Base-by-base conservation (phyloP, 1,140 invertebrate genomes). In the Drosophila nannoptera region DNA sequence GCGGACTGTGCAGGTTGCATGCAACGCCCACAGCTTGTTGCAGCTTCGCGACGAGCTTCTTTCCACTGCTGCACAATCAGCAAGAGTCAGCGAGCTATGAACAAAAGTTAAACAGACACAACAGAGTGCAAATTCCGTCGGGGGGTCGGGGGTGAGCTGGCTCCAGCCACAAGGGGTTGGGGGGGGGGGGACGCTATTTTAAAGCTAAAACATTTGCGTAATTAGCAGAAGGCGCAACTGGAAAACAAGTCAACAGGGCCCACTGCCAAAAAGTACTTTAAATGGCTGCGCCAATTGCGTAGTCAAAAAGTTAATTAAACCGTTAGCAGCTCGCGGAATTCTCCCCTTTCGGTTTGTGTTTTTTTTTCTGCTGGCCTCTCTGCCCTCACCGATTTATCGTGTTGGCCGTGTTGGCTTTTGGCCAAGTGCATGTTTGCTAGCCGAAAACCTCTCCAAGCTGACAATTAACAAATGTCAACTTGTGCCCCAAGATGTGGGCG, bases 21-120 rank as follows among this genome's bases (percentile, higher is more conserved):
- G n/a, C 71, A 64, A 38, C 43, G 33, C 43, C 65, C 55, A 54
- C 43, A 67, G 40, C 60, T 40, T 59, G 50, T 45, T 55, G 40
- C 56, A 46, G 56, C 42, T 54, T 12, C n/a, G 12, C 12, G 49
- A 8, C 49, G 11, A 7, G 46, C 14, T 48, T 59, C 46, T 64
- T 71, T 69, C 35, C 69, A 64, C 69, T 74, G 31, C 49, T 53
- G 72, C 72, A 73, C 80, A 83, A 83, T 83, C 78, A 83, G 80
- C 80, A 73, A 61, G 73, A 86, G 48, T 68, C 73, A 86, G 62
- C 73, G 54, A 83, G 73, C 73, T 83, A 83, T 86, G 81, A 83
- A 77, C 65, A 76, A 84, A 86, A 74, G 76, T 86, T 80, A 80
- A 83, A 74, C 81, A 83, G 80, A 84, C 76, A 84, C 80, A 84